These are phyloP conservation scores for Argentina silus DNA, from an alignment of 2,797 vertebrate genomes.

Conservation along the genomic window DNA sequence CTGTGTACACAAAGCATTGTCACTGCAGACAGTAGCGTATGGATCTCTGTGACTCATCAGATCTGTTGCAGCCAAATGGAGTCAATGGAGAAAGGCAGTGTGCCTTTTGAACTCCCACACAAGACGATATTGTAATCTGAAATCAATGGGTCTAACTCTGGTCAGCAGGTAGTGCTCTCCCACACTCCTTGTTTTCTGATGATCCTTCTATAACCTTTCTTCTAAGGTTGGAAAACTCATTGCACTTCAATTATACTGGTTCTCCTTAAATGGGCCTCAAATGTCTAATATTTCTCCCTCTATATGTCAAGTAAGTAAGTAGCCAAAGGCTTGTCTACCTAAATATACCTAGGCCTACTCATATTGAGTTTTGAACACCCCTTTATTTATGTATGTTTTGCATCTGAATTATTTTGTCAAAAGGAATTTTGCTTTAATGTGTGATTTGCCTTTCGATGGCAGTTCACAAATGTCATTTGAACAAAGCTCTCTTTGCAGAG, in stretches of 20 bases:
- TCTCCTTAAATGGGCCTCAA: slow-evolving; percentile 48
- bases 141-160: slow-evolving; percentile 14
- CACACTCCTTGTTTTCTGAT: slow-evolving; percentile 33
- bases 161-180: slow-evolving; percentile 36
- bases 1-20: background rate
- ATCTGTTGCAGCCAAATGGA: slow-evolving; percentile 50
- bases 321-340: slow-evolving; percentile 38
- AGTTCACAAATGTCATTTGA: too few species aligned
- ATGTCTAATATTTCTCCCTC: slow-evolving; percentile 45
- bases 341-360: slow-evolving; percentile 16
- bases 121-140: slow-evolving; percentile 51
- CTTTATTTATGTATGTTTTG: too few species aligned
- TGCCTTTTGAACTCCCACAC: slow-evolving; percentile 53
- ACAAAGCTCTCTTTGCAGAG: background rate
- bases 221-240: slow-evolving; percentile 54
- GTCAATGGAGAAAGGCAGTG: slow-evolving; percentile 19
- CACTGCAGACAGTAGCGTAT: background rate
- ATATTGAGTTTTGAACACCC: too few species aligned
- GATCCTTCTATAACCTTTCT: slow-evolving; percentile 35
- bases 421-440: too few species aligned
- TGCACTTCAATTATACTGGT: slow-evolving; percentile 48
- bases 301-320: slow-evolving; percentile 52
- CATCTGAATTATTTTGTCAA: too few species aligned
- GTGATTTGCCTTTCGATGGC: too few species aligned
- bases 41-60: slow-evolving; percentile 47